Evolutionary conservation across 1,140 invertebrate species (phyloP), one percentile per base, ranked within the genome.

Genomic region (Cylas formicarius): DNA sequence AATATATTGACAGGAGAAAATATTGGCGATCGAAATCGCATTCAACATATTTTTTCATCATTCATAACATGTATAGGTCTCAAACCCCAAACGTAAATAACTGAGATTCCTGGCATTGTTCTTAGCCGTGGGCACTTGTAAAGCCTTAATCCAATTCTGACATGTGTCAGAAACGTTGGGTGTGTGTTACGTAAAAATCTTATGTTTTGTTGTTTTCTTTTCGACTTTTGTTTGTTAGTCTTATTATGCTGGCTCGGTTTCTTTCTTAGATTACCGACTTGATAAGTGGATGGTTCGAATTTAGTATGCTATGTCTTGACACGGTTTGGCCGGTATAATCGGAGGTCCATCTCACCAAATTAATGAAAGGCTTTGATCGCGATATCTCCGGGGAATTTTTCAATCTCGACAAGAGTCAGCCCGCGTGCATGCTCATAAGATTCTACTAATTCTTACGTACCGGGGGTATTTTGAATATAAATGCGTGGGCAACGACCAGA

Each of bases 251-350:
- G 23, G 37, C 23, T 41, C 31, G 26, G 48, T 42, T 16, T 40
- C 48, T 37, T 42, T 50, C 45, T 55, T 47, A 55, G 53, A 55
- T 55, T 55, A 55, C 53, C 37, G 22, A 29, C 20, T 24, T 47
- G 53, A 55, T 55, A 55, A 50, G 33, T 35, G 22, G 42, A 27
- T 55, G 49, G 50, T 48, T 48, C 50, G 47, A 53, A 57, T 57
- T 57, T 57, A 57, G 52, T 57, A 52, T 44, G 50, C 45, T 52
- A 46, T 55, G 55, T 57, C 55, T 44, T 45, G 55, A 57, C 55
- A 57, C 55, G 55, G 50, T 48, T 55, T 37, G 46, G 41, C 24
- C 32, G 41, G 46, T 37, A 40, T 57, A 55, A 57, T 57, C 55
- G 53, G 40, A 45, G 45, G 53, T 57, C 48, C 55, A 57, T 57